Conservation (phyloP, 2,113 vertebrate species). For the Muntiacus muntjak region DNA sequence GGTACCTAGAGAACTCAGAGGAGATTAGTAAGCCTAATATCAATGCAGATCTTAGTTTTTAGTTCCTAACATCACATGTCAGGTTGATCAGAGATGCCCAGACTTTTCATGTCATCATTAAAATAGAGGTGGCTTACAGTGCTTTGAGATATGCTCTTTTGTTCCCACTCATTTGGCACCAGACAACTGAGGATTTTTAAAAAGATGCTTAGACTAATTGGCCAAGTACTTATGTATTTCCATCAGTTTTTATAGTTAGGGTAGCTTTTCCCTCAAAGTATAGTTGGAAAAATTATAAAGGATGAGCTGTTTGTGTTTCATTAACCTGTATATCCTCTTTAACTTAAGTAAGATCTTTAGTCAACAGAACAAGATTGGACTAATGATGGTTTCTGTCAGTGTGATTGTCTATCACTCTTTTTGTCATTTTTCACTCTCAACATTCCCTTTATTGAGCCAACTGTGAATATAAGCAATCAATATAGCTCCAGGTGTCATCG, state of each 20-base stretch:
- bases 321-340: conserved; percentile 60
- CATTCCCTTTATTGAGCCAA: conserved; percentile 53
- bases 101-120: conserved; percentile 45
- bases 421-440: conserved; percentile 64
- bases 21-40: background rate
- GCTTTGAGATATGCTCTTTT: background rate
- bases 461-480: conserved; percentile 60
- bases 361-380: conserved; percentile 55
- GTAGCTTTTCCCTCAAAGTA: conserved; percentile 43
- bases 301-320: conserved; percentile 62
- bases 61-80: background rate
- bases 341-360: conserved; percentile 63
- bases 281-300: conserved; percentile 61
- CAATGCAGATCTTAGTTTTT: background rate
- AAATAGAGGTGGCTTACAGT: background rate
- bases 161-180: background rate
- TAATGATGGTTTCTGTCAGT: conserved; percentile 67
- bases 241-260: conserved; percentile 54
- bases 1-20: background rate
- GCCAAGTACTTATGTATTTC: conserved; percentile 35
- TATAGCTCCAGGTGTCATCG: conserved; percentile 63
- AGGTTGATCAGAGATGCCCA: background rate
- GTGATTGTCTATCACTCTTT: conserved; percentile 58
- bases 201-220: conserved; percentile 52
- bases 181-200: background rate